Evolutionary conservation across 2,113 vertebrate species (phyloP).

Genomic region (Aegithalos caudatus): DNA sequence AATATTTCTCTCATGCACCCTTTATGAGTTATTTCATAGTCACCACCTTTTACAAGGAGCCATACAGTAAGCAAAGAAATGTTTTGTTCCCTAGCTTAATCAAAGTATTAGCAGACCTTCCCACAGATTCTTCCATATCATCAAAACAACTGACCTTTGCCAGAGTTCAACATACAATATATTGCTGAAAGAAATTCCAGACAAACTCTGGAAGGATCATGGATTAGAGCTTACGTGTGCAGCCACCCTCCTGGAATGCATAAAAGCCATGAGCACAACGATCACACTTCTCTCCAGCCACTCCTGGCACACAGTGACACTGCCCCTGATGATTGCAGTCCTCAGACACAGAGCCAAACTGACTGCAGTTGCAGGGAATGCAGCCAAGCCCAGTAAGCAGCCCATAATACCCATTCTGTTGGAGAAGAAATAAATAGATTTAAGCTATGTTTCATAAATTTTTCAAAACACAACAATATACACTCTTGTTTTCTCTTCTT

Average conservation of each 20-base stretch:
- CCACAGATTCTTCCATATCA: not conserved
- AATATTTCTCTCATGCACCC: not conserved
- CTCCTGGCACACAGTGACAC: slow-evolving; percentile 81
- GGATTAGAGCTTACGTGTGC: slow-evolving; percentile 76
- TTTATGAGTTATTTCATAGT: not conserved
- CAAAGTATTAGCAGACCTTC: not conserved
- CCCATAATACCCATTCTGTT: slow-evolving; percentile 83
- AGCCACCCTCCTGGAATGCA: slow-evolving; percentile 73
- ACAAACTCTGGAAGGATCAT: not conserved
- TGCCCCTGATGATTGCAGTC: slow-evolving; percentile 78
- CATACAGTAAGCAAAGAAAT: not conserved
- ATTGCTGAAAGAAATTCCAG: not conserved
- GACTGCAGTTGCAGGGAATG: slow-evolving; percentile 80
- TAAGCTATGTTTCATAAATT: not conserved
- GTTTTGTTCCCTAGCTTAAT: not conserved
- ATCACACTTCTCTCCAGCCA: slow-evolving; percentile 83
- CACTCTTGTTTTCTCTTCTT: not conserved
- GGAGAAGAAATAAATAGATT: not conserved
- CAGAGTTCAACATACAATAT: not conserved
- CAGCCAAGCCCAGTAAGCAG: slow-evolving; percentile 78
- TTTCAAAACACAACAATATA: not conserved
- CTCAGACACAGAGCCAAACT: slow-evolving; percentile 72
- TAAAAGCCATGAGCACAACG: slow-evolving; percentile 83
- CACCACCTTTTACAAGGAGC: not conserved
- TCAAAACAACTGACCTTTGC: not conserved